Evolutionary conservation across 2,888 invertebrate species (phyloP).

Genomic region (Matsumyia berberina): DNA sequence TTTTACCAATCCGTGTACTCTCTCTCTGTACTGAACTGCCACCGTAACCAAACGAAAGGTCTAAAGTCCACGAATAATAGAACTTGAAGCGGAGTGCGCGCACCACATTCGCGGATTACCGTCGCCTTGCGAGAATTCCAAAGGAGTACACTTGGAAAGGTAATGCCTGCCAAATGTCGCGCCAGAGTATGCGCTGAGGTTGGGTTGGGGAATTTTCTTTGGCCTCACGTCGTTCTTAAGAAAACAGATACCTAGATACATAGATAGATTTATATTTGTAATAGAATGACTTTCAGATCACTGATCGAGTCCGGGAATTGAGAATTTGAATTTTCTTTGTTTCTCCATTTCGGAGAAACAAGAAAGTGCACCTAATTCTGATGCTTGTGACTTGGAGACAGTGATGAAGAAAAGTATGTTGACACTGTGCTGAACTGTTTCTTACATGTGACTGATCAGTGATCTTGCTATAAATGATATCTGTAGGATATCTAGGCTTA

Average conservation of each 20-base stretch:
- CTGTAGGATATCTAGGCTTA: not conserved
- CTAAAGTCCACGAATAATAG: conserved; percentile 71
- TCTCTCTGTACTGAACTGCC: conserved; percentile 32
- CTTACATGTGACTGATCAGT: conserved; percentile 12
- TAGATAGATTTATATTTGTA: conserved; percentile 29
- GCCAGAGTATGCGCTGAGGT: conserved; percentile 60
- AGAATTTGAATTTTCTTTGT: conserved; percentile 30
- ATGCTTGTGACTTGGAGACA: not conserved
- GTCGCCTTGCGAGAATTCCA: conserved; percentile 71
- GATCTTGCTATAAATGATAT: not conserved
- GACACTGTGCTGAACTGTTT: not conserved
- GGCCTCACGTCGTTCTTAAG: conserved; percentile 72
- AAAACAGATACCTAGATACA: conserved; percentile 54
- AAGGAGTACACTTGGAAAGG: conserved; percentile 53
- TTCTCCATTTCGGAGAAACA: conserved; percentile 12
- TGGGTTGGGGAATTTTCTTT: conserved; percentile 73
- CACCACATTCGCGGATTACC: conserved; percentile 65
- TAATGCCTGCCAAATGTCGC: conserved; percentile 74
- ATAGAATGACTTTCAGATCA: conserved; percentile 57
- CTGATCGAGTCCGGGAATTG: conserved; percentile 47
- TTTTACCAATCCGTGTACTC: conserved; percentile 66
- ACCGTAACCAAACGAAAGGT: conserved; percentile 64
- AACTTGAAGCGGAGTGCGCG: conserved; percentile 34
- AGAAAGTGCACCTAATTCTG: conserved; percentile 41
- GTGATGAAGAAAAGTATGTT: not conserved